Evolutionary conservation across 2,113 vertebrate species (phyloP), one percentile per base, ranked within the genome.

Genomic region (Zosterops pallidus): DNA sequence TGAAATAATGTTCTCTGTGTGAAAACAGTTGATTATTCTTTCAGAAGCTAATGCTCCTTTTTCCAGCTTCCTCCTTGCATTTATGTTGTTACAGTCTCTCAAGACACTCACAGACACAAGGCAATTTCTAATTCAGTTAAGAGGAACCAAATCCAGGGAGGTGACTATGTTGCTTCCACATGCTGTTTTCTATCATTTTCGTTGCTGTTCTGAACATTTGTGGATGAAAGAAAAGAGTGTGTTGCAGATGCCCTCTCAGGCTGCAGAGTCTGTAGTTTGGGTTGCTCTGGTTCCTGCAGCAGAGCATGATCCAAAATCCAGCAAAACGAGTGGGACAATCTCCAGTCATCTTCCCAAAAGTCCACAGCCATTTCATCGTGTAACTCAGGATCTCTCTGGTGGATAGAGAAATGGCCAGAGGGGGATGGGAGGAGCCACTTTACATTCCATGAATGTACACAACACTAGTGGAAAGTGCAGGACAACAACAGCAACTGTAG

Each of bases 271-370:
- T 52, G 11, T 67, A 44, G 17, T 31, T 87, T 0, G 0, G 33
- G 21, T 67, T 4, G 4, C 47, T 70, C 52, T 78, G 39, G 11
- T 49, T 63, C 18, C 49, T 79, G 62, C 44, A 65, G 67, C 37
- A 42, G 23, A 69, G 28, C 23, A 7, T 46, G n/a, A 53, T 39
- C 39, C 39, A 53, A 23, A 0, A 8, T 29, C 21, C 23, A 14
- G 22, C 67, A 83, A 33, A 4, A 2, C 0, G 0, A 57, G 18
- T 12, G 9, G 16, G 37, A 21, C 26, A 13, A 16, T 47, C n/a
- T 67, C 28, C 52, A 82, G 47, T 64, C 50, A 41, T 29, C n/a
- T 90, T 70, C 53, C 26, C 39, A 52, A 33, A 86, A 81, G 19
- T 68, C 53, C 53, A 56, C 39, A 78, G 44, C 2, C 7, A 29